Conservation (phyloP, 2,797 vertebrate species). For the Sebastes aleutianus region DNA sequence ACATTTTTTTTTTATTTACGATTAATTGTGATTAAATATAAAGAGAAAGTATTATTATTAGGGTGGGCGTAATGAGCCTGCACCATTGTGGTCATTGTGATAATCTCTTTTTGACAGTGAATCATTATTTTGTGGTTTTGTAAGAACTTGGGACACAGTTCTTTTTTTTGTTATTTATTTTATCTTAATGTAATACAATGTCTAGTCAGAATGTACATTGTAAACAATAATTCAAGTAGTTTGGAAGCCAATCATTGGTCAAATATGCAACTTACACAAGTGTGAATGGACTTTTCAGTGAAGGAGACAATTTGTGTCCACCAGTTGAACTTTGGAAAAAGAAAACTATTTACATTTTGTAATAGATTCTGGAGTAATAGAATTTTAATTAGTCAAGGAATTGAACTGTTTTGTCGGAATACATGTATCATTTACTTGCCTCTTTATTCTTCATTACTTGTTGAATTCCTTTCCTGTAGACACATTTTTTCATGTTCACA, state of each 20-base stretch:
- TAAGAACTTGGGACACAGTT: neutral
- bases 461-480: neutral
- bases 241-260: neutral
- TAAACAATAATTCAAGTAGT: neutral
- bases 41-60: neutral
- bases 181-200: neutral
- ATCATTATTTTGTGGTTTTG: neutral
- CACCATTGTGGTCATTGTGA: neutral
- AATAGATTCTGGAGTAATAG: too few species aligned
- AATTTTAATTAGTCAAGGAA: neutral
- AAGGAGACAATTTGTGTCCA: neutral
- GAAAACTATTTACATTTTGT: neutral
- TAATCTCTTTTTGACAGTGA: neutral
- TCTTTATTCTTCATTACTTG: neutral
- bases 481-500: neutral
- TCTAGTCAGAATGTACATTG: neutral
- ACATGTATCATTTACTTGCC: neutral
- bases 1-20: too few species aligned
- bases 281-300: neutral
- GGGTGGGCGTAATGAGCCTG: neutral
- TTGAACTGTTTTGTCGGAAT: too few species aligned
- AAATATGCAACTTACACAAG: neutral
- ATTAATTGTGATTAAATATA: too few species aligned
- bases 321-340: neutral
- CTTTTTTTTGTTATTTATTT: neutral